Percentiles rank a stretch among this genome's conserved stretches.
phyloP scores from a whole-genome alignment of 1,140 invertebrate species.

The Harlomillsia oculata region DNA sequence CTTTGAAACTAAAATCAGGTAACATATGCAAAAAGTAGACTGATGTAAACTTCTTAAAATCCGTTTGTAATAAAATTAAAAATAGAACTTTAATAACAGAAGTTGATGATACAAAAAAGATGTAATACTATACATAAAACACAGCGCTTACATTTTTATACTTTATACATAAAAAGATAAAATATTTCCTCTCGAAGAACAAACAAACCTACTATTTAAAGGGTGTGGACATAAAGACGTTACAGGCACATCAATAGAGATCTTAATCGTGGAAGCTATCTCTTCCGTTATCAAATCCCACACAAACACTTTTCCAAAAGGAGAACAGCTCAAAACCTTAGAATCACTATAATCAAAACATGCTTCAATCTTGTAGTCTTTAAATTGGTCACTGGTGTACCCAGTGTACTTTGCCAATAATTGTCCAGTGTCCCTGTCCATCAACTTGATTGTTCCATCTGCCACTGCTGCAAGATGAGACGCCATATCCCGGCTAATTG shows the following conservation, averaged over 20 bases:
- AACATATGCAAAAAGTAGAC: too few species aligned
- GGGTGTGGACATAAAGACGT: slow-evolving; percentile 1
- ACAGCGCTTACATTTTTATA: neutral
- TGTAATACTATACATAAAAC: too few species aligned
- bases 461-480: slow-evolving; percentile 74
- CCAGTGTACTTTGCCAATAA: slow-evolving; percentile 52
- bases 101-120: too few species aligned
- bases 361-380: slow-evolving; percentile 29
- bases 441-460: slow-evolving; percentile 67
- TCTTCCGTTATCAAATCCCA: slow-evolving; percentile 31
- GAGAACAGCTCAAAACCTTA: slow-evolving; percentile 19
- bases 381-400: slow-evolving; percentile 36
- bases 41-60: too few species aligned
- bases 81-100: too few species aligned
- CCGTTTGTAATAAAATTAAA: too few species aligned
- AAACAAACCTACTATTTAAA: neutral
- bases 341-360: slow-evolving; percentile 29
- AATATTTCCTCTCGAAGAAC: neutral
- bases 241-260: neutral
- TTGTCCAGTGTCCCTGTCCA: slow-evolving; percentile 82
- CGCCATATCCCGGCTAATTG: slow-evolving; percentile 71
- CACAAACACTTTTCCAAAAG: slow-evolving; percentile 23
- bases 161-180: neutral
- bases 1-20: too few species aligned
- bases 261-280: neutral